These are phyloP conservation scores for Clivina fossor DNA, from an alignment of 2,888 invertebrate species.

Conservation along the genomic window DNA sequence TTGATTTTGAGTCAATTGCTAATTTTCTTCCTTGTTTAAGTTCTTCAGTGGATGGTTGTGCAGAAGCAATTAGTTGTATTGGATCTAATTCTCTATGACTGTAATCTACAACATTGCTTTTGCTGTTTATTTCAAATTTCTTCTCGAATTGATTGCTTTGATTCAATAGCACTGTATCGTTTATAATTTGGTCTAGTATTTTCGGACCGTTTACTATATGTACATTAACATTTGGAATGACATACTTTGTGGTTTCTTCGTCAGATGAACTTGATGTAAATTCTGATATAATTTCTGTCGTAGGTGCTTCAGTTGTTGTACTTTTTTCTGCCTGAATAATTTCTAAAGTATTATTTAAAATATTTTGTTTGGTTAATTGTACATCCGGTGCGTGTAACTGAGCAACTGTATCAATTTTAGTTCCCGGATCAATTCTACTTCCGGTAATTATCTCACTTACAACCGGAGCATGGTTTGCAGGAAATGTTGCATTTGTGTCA, in stretches of 20 bases:
- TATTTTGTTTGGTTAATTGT: conserved; percentile 23
- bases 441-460: conserved; percentile 35
- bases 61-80: conserved; percentile 30
- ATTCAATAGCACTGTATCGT: conserved; percentile 9
- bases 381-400: conserved; percentile 25
- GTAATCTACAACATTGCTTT: conserved; percentile 52
- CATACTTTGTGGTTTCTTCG: conserved; percentile 9
- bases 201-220: conserved; percentile 11
- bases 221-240: conserved; percentile 4
- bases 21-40: conserved; percentile 51
- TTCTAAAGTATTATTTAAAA: conserved; percentile 29
- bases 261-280: not conserved
- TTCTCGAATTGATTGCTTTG: conserved; percentile 10
- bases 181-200: conserved; percentile 17
- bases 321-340: conserved; percentile 21
- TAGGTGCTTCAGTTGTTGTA: not conserved
- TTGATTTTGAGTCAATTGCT: conserved; percentile 49
- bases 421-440: conserved; percentile 43
- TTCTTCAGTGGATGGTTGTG: conserved; percentile 1
- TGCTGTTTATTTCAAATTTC: conserved; percentile 51
- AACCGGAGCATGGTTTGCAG: conserved; percentile 19
- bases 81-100: conserved; percentile 47
- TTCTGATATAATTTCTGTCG: not conserved
- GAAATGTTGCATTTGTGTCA: conserved; percentile 26
- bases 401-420: conserved; percentile 16